Conservation (phyloP, 2,113 vertebrate genomes). For the Corvus cornix region DNA sequence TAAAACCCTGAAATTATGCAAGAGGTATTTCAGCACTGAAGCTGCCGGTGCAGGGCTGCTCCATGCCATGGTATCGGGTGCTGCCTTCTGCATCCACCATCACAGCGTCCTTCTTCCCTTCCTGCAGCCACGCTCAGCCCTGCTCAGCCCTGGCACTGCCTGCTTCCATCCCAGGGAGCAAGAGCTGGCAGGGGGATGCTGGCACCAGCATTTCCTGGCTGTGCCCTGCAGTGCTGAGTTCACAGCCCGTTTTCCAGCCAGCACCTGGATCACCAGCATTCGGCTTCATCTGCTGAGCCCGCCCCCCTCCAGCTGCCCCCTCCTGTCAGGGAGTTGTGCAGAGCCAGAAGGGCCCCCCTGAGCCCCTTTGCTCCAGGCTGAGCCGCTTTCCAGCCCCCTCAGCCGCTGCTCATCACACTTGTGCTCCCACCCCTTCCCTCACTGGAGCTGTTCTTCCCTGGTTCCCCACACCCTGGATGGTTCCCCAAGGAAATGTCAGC, state of each 20-base stretch:
- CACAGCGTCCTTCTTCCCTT: background rate
- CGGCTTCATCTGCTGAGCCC: background rate
- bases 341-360: background rate
- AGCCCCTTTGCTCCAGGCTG: background rate
- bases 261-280: background rate
- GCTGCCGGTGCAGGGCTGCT: fast-evolving
- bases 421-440: background rate
- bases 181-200: background rate
- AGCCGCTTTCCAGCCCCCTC: background rate
- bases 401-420: fast-evolving
- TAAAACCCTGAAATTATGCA: background rate
- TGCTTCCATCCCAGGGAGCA: background rate
- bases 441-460: background rate
- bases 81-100: background rate
- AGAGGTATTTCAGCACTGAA: background rate
- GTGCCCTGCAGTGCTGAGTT: background rate
- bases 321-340: background rate
- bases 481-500: background rate
- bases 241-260: background rate
- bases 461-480: fast-evolving
- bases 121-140: background rate
- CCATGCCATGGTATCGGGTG: background rate
- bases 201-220: background rate
- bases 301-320: fast-evolving
- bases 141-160: background rate